Percentiles rank a stretch among this genome's conserved stretches.
These are phyloP conservation scores for Ormia ochracea DNA, from an alignment of 2,888 invertebrate species.

Conservation along the genomic window DNA sequence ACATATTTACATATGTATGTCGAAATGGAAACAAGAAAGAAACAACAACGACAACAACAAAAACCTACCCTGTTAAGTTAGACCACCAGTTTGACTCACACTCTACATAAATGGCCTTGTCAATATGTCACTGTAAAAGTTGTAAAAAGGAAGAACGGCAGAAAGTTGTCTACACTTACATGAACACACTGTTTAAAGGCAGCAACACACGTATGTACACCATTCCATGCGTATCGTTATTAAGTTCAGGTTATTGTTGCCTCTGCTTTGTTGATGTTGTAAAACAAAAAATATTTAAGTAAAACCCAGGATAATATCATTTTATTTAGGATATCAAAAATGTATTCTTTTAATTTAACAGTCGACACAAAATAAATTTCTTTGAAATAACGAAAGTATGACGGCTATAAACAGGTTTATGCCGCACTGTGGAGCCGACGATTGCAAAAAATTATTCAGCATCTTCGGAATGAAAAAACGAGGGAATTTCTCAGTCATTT, in stretches of 20 bases:
- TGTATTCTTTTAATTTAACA: neutral
- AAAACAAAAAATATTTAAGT: neutral
- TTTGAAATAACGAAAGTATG: neutral
- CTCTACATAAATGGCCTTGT: conserved; percentile 52
- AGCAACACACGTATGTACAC: neutral
- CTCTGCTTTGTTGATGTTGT: conserved; percentile 1
- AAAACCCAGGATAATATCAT: conserved; percentile 20
- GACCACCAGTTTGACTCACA: neutral
- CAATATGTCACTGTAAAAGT: conserved; percentile 53
- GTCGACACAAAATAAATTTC: neutral
- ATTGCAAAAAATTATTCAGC: no score
- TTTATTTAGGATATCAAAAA: neutral
- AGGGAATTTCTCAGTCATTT: no score
- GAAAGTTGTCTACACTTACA: conserved; percentile 17
- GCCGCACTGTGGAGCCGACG: neutral
- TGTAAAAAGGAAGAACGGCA: conserved; percentile 35
- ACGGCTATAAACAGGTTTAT: neutral
- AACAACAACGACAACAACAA: conserved; percentile 10
- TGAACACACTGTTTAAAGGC: neutral
- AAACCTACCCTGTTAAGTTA: conserved; percentile 20
- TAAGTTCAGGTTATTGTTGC: conserved; percentile 15
- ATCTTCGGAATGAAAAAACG: neutral
- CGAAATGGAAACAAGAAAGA: neutral
- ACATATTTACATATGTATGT: neutral
- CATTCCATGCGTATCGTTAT: conserved; percentile 12